phyloP scores from a whole-genome alignment of 2,797 vertebrate genomes.

The Acrossocheilus fasciatus region DNA sequence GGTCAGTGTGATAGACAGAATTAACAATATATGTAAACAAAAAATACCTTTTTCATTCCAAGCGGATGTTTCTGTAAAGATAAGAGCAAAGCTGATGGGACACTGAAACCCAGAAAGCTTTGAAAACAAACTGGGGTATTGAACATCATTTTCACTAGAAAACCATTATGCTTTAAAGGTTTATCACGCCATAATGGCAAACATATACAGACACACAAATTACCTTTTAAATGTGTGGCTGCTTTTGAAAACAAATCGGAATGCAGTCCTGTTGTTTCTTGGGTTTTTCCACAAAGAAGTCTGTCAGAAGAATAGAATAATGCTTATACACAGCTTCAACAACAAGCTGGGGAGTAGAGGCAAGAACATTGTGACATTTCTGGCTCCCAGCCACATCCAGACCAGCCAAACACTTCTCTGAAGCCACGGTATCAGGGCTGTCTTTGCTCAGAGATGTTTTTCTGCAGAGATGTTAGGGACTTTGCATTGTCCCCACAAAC shows the following conservation, averaged over 20 bases:
- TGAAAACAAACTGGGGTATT: slow-evolving; percentile 26
- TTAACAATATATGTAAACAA: slow-evolving; percentile 11
- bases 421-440: not conserved
- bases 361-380: slow-evolving; percentile 38
- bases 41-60: not conserved
- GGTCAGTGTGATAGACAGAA: not conserved
- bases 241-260: slow-evolving; percentile 2
- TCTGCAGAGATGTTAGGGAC: not conserved
- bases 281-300: not conserved
- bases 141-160: not conserved
- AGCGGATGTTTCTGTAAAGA: slow-evolving; percentile 27
- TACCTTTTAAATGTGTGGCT: slow-evolving; percentile 16
- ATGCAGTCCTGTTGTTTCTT: not conserved
- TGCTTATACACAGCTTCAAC: not conserved
- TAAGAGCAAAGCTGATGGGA: slow-evolving; percentile 34
- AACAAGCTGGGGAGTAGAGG: not conserved
- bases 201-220: slow-evolving; percentile 1
- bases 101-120: slow-evolving; percentile 11
- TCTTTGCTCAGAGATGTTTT: slow-evolving; percentile 13
- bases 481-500: slow-evolving; percentile 14
- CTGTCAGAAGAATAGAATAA: slow-evolving; percentile 14
- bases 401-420: not conserved
- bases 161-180: slow-evolving; percentile 12
- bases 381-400: slow-evolving; percentile 9
- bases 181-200: not conserved